Conservation (phyloP, 2,888 invertebrate genomes). For the Agrilus mali region DNA sequence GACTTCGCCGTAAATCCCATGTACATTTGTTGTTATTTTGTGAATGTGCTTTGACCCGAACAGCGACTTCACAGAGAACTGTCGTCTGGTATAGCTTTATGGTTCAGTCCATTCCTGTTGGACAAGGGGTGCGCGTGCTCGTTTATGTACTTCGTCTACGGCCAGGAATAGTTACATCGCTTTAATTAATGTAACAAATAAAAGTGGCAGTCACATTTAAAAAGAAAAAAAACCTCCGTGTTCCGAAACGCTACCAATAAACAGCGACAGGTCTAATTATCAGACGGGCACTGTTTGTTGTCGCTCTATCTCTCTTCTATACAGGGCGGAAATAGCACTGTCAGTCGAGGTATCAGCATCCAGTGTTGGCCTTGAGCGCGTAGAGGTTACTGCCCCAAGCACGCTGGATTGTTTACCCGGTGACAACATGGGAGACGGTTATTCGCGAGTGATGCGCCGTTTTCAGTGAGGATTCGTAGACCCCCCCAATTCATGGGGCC, state of each 20-base stretch:
- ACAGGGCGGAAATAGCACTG: conserved; percentile 29
- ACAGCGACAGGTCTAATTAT: conserved; percentile 15
- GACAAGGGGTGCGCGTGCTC: conserved; percentile 31
- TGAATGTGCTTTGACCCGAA: conserved; percentile 49
- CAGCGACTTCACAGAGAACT: conserved; percentile 21
- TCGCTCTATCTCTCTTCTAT: conserved; percentile 27
- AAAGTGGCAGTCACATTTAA: too few relatives aligned
- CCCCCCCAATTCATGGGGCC: conserved; percentile 43
- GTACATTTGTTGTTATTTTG: conserved; percentile 64
- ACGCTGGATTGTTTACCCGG: conserved; percentile 36
- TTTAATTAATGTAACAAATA: too few relatives aligned
- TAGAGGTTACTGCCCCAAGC: conserved; percentile 34
- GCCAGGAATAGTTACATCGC: too few relatives aligned
- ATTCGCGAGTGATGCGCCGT: conserved; percentile 17
- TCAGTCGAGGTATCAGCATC: conserved; percentile 28
- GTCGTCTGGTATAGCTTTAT: conserved; percentile 33
- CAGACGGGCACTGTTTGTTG: conserved; percentile 26
- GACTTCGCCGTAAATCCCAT: conserved; percentile 35
- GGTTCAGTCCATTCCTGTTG: conserved; percentile 38
- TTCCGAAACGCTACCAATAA: conserved; percentile 13
- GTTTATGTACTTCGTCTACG: conserved; percentile 8
- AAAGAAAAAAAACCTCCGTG: conserved; percentile 1
- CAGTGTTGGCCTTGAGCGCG: conserved; percentile 31
- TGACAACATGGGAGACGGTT: conserved; percentile 25
- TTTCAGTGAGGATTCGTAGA: conserved; percentile 41